Conservation (phyloP, 2,888 invertebrate genomes). For the Tipula vernalis region DNA sequence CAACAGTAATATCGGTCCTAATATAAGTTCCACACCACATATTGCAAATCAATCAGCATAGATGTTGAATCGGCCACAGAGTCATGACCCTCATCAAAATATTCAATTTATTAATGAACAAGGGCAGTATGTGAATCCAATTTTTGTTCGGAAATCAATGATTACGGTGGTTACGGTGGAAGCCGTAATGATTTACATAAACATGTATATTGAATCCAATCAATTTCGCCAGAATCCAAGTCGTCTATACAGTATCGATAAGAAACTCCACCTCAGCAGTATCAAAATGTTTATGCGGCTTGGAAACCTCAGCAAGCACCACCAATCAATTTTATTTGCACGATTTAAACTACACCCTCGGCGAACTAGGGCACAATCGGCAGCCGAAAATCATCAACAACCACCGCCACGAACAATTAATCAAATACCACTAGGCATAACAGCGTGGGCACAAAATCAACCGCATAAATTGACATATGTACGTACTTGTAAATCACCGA, state of each 20-base stretch:
- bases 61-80: conserved; percentile 31
- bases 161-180: conserved; percentile 16
- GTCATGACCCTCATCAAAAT: conserved; percentile 31
- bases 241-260: conserved; percentile 23
- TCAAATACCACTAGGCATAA: conserved; percentile 30
- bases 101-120: conserved; percentile 37
- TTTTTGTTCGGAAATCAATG: conserved; percentile 35
- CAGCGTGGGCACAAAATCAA: conserved; percentile 30
- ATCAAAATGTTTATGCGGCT: neutral
- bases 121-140: conserved; percentile 33
- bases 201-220: conserved; percentile 13
- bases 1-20: conserved; percentile 40
- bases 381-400: conserved; percentile 25
- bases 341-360: conserved; percentile 47
- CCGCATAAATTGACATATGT: conserved; percentile 26
- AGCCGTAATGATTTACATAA: conserved; percentile 16
- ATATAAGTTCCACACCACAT: conserved; percentile 37
- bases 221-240: conserved; percentile 15
- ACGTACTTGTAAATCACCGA: conserved; percentile 35
- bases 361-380: conserved; percentile 55
- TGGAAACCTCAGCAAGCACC: conserved; percentile 16
- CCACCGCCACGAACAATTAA: conserved; percentile 12
- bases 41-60: conserved; percentile 28
- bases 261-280: conserved; percentile 21
- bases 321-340: conserved; percentile 63